Base-by-base conservation (phyloP, 2,888 invertebrate species). In the Dusona sp. region DNA sequence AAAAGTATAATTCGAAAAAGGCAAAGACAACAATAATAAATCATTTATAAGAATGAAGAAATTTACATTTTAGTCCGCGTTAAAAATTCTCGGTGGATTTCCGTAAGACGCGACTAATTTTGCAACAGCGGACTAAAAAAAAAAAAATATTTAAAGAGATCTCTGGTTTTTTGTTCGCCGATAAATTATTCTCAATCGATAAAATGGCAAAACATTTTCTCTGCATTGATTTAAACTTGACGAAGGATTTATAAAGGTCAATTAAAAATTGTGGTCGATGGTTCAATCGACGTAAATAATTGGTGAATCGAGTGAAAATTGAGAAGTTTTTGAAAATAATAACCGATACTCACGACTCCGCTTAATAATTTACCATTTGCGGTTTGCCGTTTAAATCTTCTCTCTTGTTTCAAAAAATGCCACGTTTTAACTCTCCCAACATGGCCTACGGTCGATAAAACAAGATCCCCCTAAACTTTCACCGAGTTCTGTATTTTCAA, bases 371-470 rank as follows among this genome's bases (percentile, higher is more conserved):
- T 19, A 6, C 48, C 2, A 45, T 16, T 45, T 48, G 19, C 19
- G 19, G 19, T 48, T 19, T 48, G 19, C 19, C 48, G 19, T 48
- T 19, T 19, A 6, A 48, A 48, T 48, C 19, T 48, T 48, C 48
- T 48, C 48, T n/a, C 19, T 48, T 19, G 19, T 48, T n/a, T 48
- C 19, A 19, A 19, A 48, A 48, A 48, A 48, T 19, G 7, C 6
- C 80, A 72, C 80, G 80, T 80, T 80, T 83, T 79, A 65, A 83
- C 79, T 54, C 57, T 25, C 6, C 2, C 33, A 29, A 29, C 16
- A n/a, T 45, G 3, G 6, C 48, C 65, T 6, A 54, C 48, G 33
- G 57, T 79, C 74, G 74, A 72, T 82, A 75, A 83, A 38, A 61
- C 36, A 25, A 45, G 65, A 57, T 29, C 11, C 72, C 33, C 25